Conservation (phyloP, 2,888 invertebrate genomes). For the Catocala nupta region DNA sequence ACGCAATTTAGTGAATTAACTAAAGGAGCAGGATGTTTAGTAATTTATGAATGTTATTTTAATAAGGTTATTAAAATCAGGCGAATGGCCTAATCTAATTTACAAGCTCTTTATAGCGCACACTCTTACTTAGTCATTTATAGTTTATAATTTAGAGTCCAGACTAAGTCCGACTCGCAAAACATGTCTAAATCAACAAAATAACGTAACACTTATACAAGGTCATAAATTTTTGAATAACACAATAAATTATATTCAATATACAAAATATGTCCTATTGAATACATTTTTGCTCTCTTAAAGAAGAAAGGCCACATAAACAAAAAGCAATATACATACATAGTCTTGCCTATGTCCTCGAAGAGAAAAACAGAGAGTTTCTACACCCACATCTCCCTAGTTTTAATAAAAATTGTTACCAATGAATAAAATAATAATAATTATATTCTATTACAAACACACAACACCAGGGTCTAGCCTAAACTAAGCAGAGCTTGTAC, state of each 20-base stretch:
- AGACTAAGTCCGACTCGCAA: constrained; percentile 27
- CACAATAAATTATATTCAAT: constrained; percentile 52
- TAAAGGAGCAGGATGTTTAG: constrained; percentile 21
- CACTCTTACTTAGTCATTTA: constrained; percentile 9
- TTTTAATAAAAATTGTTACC: too few species aligned
- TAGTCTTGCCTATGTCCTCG: too few species aligned
- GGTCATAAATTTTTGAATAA: constrained; percentile 49
- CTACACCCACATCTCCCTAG: too few species aligned
- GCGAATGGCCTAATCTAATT: constrained; percentile 33
- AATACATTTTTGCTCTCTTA: too few species aligned
- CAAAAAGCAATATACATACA: too few species aligned
- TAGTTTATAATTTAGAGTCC: constrained; percentile 38
- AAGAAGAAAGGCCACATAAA: too few species aligned
- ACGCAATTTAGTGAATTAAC: constrained; percentile 16
- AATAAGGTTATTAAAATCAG: constrained; percentile 40
- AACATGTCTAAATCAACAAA: constrained; percentile 30
- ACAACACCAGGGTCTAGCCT: too few species aligned
- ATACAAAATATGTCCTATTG: constrained; percentile 29
- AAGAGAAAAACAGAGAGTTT: too few species aligned
- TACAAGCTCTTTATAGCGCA: constrained; percentile 31
- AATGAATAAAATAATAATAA: too few species aligned
- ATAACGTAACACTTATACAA: constrained; percentile 37
- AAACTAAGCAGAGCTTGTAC: too few species aligned
- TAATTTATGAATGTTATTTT: constrained; percentile 27
- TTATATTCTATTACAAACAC: too few species aligned